These are phyloP conservation scores for Scaptomyza flava DNA, from an alignment of 2,888 invertebrate genomes.

Conservation along the genomic window DNA sequence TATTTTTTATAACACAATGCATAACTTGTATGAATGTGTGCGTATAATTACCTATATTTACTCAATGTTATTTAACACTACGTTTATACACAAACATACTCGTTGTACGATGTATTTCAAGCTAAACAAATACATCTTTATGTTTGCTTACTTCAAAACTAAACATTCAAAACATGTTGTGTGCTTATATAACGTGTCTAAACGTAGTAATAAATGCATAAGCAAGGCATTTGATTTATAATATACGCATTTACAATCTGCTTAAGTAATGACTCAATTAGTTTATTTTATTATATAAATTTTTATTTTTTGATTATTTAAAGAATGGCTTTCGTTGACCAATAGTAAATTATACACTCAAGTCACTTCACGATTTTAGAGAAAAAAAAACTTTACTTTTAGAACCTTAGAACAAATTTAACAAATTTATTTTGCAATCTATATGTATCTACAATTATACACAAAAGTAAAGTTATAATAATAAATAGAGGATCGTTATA, in stretches of 20 bases:
- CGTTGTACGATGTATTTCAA: background rate
- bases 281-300: background rate
- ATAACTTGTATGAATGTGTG: conserved; percentile 2
- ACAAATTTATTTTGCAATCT: background rate
- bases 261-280: background rate
- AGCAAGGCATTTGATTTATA: conserved; percentile 22
- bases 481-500: background rate
- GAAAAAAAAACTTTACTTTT: background rate
- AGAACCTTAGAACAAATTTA: background rate
- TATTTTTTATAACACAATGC: conserved; percentile 9
- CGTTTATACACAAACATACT: background rate
- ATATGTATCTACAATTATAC: background rate
- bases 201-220: background rate
- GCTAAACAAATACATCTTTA: background rate
- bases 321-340: background rate
- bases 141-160: background rate
- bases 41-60: background rate
- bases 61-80: background rate
- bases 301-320: background rate
- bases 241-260: conserved; percentile 18
- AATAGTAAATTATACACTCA: background rate
- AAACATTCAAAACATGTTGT: background rate
- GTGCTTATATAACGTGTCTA: background rate
- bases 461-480: background rate
- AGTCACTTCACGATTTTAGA: background rate